Percentiles rank a stretch among this genome's conserved stretches.
Conservation (phyloP, 2,888 invertebrate species). For the Rotaria sp. region DNA sequence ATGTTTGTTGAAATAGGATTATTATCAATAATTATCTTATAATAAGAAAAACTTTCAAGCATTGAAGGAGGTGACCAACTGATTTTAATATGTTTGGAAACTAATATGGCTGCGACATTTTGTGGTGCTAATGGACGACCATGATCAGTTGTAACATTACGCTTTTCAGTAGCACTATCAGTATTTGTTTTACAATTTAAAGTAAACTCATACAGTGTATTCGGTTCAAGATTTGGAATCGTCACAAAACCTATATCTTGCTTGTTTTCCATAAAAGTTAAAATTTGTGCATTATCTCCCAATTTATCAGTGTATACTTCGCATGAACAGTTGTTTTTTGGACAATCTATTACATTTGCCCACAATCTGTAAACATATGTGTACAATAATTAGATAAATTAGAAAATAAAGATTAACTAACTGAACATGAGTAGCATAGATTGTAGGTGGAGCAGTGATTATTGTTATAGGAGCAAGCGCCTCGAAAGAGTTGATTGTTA, state of each 20-base stretch:
- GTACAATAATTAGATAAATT: background rate
- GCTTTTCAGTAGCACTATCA: background rate
- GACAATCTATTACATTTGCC: background rate
- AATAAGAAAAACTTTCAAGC: background rate
- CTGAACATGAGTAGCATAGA: background rate
- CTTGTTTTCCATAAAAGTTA: background rate
- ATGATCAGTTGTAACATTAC: background rate
- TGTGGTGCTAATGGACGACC: background rate
- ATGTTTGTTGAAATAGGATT: background rate
- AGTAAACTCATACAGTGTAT: background rate
- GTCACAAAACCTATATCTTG: background rate
- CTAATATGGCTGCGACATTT: background rate
- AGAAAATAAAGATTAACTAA: background rate
- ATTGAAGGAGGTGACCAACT: background rate
- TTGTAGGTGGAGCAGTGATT: too few species aligned
- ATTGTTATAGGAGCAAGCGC: rapidly evolving
- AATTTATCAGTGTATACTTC: background rate
- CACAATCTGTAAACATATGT: background rate
- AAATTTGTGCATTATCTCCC: background rate
- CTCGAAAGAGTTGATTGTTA: background rate
- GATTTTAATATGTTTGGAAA: background rate
- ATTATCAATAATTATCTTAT: background rate
- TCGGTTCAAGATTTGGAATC: background rate
- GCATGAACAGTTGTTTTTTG: background rate
- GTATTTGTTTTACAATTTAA: background rate